These are phyloP conservation scores for Nemotelus nigrinus DNA, from an alignment of 2,888 invertebrate genomes.

Conservation along the genomic window DNA sequence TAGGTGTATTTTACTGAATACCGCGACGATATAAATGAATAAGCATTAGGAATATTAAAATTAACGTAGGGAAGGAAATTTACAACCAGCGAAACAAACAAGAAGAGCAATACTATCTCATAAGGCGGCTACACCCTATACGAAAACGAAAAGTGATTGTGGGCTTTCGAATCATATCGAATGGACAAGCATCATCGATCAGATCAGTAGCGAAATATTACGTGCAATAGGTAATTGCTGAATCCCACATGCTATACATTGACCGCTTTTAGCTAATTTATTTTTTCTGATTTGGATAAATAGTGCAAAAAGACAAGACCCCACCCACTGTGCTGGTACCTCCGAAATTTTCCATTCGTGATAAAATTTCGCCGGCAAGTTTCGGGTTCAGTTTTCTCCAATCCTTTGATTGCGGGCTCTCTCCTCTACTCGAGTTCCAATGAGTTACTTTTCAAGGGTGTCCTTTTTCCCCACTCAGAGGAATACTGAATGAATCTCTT, in stretches of 20 bases:
- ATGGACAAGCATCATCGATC: neutral
- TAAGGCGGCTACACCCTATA: conserved; percentile 35
- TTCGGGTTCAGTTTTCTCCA: neutral
- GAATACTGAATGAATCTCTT: conserved; percentile 25
- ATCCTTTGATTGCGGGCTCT: neutral
- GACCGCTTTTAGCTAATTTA: neutral
- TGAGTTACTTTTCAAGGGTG: neutral
- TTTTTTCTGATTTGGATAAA: neutral
- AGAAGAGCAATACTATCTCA: conserved; percentile 38
- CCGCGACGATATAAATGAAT: conserved; percentile 26
- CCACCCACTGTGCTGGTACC: conserved; percentile 30
- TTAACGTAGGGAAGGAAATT: conserved; percentile 30
- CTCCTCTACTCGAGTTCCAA: neutral
- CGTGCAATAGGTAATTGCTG: conserved; percentile 2
- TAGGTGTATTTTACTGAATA: conserved; percentile 36
- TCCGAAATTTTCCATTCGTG: conserved; percentile 1
- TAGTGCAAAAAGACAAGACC: neutral
- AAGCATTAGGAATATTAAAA: conserved; percentile 31
- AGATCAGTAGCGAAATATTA: neutral
- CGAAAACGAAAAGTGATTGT: neutral
- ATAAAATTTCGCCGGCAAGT: conserved; percentile 17
- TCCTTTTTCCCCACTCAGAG: conserved; percentile 14
- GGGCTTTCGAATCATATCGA: neutral
- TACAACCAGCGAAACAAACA: conserved; percentile 25
- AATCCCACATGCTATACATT: neutral